phyloP scores from a whole-genome alignment of 2,888 invertebrate genomes.

The Campoplex capitator region DNA sequence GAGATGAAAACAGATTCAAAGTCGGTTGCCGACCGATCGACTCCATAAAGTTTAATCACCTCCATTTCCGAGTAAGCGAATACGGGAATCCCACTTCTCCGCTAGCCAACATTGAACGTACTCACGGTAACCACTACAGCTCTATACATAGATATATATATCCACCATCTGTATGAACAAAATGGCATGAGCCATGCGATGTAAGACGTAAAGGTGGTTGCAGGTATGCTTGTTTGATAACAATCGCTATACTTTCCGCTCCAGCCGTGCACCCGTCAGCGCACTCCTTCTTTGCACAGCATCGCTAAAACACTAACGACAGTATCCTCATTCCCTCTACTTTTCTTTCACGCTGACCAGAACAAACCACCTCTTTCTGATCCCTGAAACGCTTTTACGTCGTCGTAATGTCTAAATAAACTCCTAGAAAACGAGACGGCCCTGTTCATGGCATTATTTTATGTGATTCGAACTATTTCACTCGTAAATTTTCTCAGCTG shows the following conservation, averaged over 20 bases:
- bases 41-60: constrained; percentile 77
- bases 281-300: constrained; percentile 22
- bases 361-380: not conserved
- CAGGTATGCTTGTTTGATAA: constrained; percentile 3
- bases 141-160: constrained; percentile 1
- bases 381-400: not conserved
- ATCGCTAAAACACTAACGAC: constrained; percentile 44
- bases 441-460: not conserved
- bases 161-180: not conserved
- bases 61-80: constrained; percentile 74
- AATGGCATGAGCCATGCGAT: constrained; percentile 23
- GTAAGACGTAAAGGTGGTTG: constrained; percentile 15
- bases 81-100: constrained; percentile 64
- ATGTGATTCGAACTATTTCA: not conserved
- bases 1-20: constrained; percentile 53
- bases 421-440: not conserved
- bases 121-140: constrained; percentile 14
- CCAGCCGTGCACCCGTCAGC: constrained; percentile 30
- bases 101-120: constrained; percentile 51
- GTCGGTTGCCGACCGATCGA: constrained; percentile 71
- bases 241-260: constrained; percentile 5
- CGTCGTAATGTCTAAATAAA: not conserved
- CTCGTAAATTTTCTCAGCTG: not conserved
- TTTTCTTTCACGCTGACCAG: not conserved
- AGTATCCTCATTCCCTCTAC: not conserved